Evolutionary conservation across 2,888 invertebrate genomes (phyloP).

Genomic region (Ditula angustiorana): DNA sequence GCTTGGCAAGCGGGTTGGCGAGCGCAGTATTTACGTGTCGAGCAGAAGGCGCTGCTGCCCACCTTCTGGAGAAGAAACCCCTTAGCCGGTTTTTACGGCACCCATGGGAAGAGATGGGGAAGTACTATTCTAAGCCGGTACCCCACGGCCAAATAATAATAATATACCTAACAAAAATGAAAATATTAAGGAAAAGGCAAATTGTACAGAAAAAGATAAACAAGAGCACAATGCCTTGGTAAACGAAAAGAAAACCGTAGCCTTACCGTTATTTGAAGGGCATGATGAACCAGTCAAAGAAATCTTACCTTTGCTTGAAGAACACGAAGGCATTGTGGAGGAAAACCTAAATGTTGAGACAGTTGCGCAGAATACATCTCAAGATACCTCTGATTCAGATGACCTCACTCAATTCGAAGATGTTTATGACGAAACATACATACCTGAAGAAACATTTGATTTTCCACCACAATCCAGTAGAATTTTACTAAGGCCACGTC

Average conservation of each 20-base stretch:
- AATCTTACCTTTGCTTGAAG: too few relatives aligned
- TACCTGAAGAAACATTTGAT: not conserved
- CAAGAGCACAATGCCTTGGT: not conserved
- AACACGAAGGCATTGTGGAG: too few relatives aligned
- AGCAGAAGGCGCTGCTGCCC: too few relatives aligned
- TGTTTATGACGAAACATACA: not conserved
- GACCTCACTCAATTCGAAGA: constrained; percentile 1
- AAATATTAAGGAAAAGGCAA: not conserved
- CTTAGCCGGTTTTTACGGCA: too few relatives aligned
- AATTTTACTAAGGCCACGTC: not conserved
- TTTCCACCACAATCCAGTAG: not conserved
- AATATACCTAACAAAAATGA: too few relatives aligned
- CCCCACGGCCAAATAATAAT: too few relatives aligned
- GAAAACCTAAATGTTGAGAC: too few relatives aligned
- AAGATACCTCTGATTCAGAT: not conserved
- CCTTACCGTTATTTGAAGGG: not conserved
- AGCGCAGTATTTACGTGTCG: too few relatives aligned
- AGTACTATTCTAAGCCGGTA: too few relatives aligned
- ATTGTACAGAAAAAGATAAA: not conserved
- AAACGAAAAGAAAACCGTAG: constrained; percentile 38
- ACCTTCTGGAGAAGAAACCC: too few relatives aligned
- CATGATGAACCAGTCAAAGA: not conserved
- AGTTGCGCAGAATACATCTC: not conserved
- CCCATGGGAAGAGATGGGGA: too few relatives aligned
- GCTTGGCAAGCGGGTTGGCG: too few relatives aligned